Evolutionary conservation across 2,888 invertebrate genomes (phyloP).

Genomic region (Orchesella flavescens): DNA sequence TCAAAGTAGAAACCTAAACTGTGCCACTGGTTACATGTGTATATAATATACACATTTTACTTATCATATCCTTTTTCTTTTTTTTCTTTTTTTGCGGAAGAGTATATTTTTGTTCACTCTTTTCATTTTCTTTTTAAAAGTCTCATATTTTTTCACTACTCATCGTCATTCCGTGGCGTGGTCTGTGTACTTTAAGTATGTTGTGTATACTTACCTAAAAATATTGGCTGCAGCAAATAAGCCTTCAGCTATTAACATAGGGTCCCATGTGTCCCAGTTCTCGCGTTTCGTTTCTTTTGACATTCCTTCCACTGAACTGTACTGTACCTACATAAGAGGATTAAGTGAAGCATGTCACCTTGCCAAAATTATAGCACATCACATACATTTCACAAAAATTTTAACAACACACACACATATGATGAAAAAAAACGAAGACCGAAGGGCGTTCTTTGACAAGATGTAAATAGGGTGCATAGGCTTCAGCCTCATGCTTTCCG

Average conservation of each 20-base stretch:
- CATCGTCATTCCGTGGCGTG: neutral
- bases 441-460: too few species aligned
- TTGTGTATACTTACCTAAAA: constrained; percentile 79
- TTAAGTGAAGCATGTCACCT: neutral
- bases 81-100: too few species aligned
- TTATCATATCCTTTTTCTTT: too few species aligned
- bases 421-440: too few species aligned
- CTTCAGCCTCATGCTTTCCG: neutral
- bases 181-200: neutral
- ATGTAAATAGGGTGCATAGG: too few species aligned
- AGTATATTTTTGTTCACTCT: too few species aligned
- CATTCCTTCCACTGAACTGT: constrained; percentile 77
- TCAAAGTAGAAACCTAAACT: too few species aligned
- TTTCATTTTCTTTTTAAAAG: neutral
- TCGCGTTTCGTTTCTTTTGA: constrained; percentile 79
- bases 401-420: neutral
- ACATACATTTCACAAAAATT: neutral
- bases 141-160: neutral
- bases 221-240: constrained; percentile 99
- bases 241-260: constrained; percentile 95
- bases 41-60: too few species aligned
- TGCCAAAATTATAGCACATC: neutral
- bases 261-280: constrained; percentile 98
- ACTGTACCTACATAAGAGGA: constrained; percentile 78
- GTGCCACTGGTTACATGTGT: too few species aligned